Evolutionary conservation across 2,113 vertebrate species (phyloP).

Genomic region (Columba livia): DNA sequence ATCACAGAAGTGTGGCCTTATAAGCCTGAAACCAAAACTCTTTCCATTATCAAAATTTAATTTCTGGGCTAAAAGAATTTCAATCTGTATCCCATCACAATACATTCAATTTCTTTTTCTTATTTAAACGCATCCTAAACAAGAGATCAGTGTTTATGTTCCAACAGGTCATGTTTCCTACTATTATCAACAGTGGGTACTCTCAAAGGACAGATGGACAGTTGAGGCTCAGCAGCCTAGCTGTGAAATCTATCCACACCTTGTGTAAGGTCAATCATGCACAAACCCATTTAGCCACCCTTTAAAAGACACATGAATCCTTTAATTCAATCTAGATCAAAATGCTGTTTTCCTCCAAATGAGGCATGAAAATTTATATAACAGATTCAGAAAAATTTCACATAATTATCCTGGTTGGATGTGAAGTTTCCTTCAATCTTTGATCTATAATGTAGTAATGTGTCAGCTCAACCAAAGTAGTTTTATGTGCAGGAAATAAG

Average conservation of each 20-base stretch:
- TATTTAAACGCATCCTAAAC: not conserved
- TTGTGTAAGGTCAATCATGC: not conserved
- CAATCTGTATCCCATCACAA: not conserved
- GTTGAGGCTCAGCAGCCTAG: not conserved
- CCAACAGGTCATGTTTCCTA: not conserved
- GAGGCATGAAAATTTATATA: slow-evolving; percentile 46
- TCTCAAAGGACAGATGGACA: not conserved
- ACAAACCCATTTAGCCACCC: not conserved
- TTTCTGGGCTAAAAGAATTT: not conserved
- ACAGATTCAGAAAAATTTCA: slow-evolving; percentile 44
- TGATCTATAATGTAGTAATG: slow-evolving; percentile 79
- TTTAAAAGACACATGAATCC: not conserved
- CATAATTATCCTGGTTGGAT: slow-evolving; percentile 64
- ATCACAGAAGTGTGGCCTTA: not conserved
- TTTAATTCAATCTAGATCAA: slow-evolving; percentile 37
- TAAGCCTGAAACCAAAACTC: not conserved
- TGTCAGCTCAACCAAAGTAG: slow-evolving; percentile 74
- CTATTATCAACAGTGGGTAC: not conserved
- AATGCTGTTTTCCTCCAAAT: slow-evolving; percentile 17
- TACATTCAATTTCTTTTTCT: not conserved
- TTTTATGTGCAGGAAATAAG: slow-evolving; percentile 77
- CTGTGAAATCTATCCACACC: not conserved
- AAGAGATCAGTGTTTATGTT: not conserved
- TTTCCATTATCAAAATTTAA: not conserved
- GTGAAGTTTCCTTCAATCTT: slow-evolving; percentile 72